A percentile compares a stretch with the other conserved stretches of the same genome.
Evolutionary conservation across 2,888 invertebrate genomes (phyloP).

Genomic region (Tachina grossa): DNA sequence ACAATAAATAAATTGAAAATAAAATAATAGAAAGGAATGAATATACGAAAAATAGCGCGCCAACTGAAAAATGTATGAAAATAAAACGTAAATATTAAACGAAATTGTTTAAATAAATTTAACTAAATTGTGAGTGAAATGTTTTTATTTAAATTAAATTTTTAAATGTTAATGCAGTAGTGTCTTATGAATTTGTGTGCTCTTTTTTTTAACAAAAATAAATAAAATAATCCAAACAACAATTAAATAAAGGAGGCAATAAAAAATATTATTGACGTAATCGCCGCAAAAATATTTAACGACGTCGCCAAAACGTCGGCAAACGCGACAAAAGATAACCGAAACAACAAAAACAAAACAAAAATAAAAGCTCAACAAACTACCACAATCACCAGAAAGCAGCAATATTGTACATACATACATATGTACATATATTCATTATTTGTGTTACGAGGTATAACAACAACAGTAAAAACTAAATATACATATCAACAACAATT

Average conservation of each 20-base stretch:
- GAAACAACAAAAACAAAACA: conserved; percentile 36
- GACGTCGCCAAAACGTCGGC: conserved; percentile 68
- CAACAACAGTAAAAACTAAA: conserved; percentile 30
- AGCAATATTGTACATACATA: not conserved
- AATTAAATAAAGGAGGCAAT: conserved; percentile 55
- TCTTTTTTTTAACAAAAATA: conserved; percentile 20
- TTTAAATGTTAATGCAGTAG: not conserved
- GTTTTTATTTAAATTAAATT: conserved; percentile 23
- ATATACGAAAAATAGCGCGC: conserved; percentile 57
- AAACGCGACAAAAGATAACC: conserved; percentile 67
- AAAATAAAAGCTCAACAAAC: conserved; percentile 43
- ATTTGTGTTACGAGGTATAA: not conserved
- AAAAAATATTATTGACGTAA: conserved; percentile 72
- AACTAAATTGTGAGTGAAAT: conserved; percentile 56
- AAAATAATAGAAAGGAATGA: conserved; percentile 32
- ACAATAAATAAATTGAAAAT: conserved; percentile 32
- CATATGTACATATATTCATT: not conserved
- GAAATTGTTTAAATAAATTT: conserved; percentile 23
- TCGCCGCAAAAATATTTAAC: conserved; percentile 69
- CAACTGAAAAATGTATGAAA: conserved; percentile 36
- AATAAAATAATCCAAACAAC: conserved; percentile 20
- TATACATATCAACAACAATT: conserved; percentile 31
- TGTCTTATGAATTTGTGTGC: not conserved
- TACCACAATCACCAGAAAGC: conserved; percentile 25
- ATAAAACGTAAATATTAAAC: conserved; percentile 31